phyloP scores from a whole-genome alignment of 2,113 vertebrate species.

The Pelusios castaneus region DNA sequence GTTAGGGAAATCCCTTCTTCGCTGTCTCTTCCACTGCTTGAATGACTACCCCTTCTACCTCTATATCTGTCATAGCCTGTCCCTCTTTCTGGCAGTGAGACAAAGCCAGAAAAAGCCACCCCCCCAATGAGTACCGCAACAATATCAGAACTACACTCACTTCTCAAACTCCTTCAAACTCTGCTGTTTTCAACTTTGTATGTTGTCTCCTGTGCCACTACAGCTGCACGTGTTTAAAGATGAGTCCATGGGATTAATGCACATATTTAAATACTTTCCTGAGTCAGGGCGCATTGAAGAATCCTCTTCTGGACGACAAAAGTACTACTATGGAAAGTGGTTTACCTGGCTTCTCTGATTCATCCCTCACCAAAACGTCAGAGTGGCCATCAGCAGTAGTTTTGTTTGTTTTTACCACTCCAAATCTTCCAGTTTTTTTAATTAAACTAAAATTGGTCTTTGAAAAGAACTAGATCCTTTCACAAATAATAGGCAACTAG shows the following conservation, averaged over 20 bases:
- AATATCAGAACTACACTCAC: too few relatives aligned
- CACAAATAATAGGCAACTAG: background rate
- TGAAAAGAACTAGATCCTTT: background rate
- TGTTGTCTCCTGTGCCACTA: too few relatives aligned
- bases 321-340: background rate
- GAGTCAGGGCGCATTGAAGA: background rate
- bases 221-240: background rate
- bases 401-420: background rate
- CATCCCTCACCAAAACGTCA: conserved; percentile 11
- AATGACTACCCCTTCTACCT: too few relatives aligned
- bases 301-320: background rate
- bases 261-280: background rate
- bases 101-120: too few relatives aligned
- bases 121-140: too few relatives aligned
- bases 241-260: background rate
- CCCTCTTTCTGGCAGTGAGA: too few relatives aligned
- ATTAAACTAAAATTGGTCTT: background rate
- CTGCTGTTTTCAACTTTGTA: too few relatives aligned
- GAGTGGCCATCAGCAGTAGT: background rate
- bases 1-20: too few relatives aligned
- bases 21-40: too few relatives aligned
- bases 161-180: too few relatives aligned
- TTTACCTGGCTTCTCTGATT: conserved; percentile 27
- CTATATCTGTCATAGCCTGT: too few relatives aligned
- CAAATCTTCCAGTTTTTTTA: background rate